Conservation (phyloP, 92 coral and sea anemone genomes). For the Anthopleura xanthogrammica region DNA sequence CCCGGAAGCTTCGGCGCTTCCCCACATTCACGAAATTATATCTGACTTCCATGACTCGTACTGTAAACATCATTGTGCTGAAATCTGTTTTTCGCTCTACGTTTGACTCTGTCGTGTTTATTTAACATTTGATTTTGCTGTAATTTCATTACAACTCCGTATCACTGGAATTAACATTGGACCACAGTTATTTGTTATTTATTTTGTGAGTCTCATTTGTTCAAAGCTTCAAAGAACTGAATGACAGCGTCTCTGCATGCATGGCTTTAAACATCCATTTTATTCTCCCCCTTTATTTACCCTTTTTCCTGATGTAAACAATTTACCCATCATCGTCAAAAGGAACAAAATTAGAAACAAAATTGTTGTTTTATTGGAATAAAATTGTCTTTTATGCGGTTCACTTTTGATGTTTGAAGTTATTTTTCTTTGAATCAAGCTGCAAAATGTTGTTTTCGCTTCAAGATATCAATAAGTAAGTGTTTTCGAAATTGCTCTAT, state of each 20-base stretch:
- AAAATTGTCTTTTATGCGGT: neutral
- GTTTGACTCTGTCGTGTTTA: neutral
- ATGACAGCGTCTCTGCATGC: neutral
- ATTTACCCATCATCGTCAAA: neutral
- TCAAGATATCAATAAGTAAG: neutral
- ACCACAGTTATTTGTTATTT: neutral
- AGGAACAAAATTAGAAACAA: neutral
- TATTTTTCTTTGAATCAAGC: neutral
- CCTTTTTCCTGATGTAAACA: neutral
- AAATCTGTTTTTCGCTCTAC: no score
- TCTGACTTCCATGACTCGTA: neutral
- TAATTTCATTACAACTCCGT: no score
- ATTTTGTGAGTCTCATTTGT: neutral
- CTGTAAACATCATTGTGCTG: no score
- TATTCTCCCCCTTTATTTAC: neutral
- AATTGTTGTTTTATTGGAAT: neutral
- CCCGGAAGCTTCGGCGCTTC: neutral
- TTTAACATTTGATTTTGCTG: neutral
- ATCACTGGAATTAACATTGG: no score
- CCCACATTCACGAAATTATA: neutral
- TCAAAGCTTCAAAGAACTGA: neutral
- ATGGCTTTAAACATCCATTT: neutral
- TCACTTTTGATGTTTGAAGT: neutral
- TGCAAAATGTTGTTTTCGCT: neutral
- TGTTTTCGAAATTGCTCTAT: neutral